Evolutionary conservation across 92 coral and sea anemone genomes (phyloP).

Genomic region (Epizoanthus scotinus): DNA sequence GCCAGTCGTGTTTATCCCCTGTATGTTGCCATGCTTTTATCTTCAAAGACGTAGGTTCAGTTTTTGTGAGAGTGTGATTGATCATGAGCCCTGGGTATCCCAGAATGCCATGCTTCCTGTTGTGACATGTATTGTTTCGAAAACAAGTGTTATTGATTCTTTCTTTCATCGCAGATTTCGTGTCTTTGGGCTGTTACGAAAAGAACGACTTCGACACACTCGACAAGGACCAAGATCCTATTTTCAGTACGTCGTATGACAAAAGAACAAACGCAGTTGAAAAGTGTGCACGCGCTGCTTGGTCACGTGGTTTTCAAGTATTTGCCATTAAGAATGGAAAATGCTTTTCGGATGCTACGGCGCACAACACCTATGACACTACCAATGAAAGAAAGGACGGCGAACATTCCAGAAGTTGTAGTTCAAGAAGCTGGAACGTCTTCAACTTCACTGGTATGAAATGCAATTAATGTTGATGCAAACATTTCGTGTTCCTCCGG

Average conservation of each 20-base stretch:
- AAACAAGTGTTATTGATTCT: neutral
- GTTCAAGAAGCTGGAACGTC: neutral
- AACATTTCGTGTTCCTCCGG: too few species aligned
- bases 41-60: too few species aligned
- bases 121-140: too few species aligned
- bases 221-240: too few species aligned
- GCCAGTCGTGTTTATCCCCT: too few species aligned
- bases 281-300: constrained; percentile 35
- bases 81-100: too few species aligned
- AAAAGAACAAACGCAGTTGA: constrained; percentile 13
- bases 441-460: constrained; percentile 13
- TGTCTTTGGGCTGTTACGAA: constrained; percentile 6
- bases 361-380: constrained; percentile 9
- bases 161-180: constrained; percentile 1
- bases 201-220: too few species aligned
- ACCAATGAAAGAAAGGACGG: too few species aligned
- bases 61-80: too few species aligned
- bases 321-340: neutral
- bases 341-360: constrained; percentile 3
- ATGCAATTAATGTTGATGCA: neutral
- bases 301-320: constrained; percentile 30
- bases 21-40: too few species aligned
- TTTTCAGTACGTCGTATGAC: neutral
- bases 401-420: too few species aligned
- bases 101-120: too few species aligned